Conservation (phyloP, 2,888 invertebrate genomes). For the Poecilobothrus nobilitatus region DNA sequence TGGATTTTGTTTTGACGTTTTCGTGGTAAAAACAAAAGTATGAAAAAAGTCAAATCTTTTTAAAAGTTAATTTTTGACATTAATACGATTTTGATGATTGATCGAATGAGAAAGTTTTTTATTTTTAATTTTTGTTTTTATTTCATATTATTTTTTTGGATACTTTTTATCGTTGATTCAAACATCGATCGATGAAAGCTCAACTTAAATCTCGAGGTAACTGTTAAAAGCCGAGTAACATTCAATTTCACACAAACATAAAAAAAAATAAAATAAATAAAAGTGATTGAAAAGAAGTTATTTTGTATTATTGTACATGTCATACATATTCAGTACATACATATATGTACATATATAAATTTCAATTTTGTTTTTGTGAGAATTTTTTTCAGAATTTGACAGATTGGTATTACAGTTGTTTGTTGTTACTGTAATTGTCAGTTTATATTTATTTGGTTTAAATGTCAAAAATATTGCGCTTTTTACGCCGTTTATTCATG, state of each 20-base stretch:
- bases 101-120: background rate
- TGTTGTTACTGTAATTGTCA: too few species aligned
- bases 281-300: background rate
- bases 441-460: too few species aligned
- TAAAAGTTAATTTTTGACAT: background rate
- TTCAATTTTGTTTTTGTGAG: background rate
- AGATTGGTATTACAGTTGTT: background rate
- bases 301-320: too few species aligned
- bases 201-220: too few species aligned
- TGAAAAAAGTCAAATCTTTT: background rate
- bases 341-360: background rate
- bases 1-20: background rate
- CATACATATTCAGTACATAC: too few species aligned
- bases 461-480: too few species aligned
- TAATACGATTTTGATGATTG: background rate
- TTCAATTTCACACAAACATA: background rate
- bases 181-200: too few species aligned
- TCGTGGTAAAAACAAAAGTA: background rate
- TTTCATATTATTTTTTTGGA: background rate
- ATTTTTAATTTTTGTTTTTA: background rate
- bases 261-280: background rate
- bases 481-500: too few species aligned
- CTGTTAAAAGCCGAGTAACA: too few species aligned
- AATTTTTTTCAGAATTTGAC: background rate
- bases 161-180: too few species aligned